Base-by-base conservation (phyloP, 53 echinoderm and acorn worm species). In the Antedon mediterranea region DNA sequence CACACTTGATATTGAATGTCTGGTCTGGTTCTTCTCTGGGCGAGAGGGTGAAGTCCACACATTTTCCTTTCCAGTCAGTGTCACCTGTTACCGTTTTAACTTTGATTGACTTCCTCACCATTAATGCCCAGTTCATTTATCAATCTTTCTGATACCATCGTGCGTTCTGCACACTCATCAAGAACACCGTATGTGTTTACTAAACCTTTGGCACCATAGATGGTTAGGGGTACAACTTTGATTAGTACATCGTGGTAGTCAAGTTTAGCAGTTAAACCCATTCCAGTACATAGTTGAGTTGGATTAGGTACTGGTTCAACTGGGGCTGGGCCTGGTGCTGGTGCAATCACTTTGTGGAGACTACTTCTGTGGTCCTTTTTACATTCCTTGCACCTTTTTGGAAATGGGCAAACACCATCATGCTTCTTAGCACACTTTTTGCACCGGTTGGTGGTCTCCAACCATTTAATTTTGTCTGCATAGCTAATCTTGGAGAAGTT, bases 221-320 rank as follows among this genome's bases (percentile, higher is more conserved):
- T 37, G 4, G 74, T 80, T 43, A 80, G 18, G 29, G 34, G 75
- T 13, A 73, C 81, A 26, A 81, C 81, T 6, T 74, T 81, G 3
- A 81, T 81, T 33, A 81, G 43, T 6, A 81, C 74, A 74, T 81
- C 74, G 43, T 43, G 80, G 80, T 80, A 73, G 80, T 71, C 80
- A 0, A 80, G 34, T 28, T 72, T 80, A 34, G 80, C 14, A 15
- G 71, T 71, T 3, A 72, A 80, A 29, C 33, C 72, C 71, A 80
- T 43, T 73, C 80, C 41, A 73, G 73, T 73, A 34, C 80, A 80
- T 18, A 80, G n/a, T 33, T 73, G 72, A 30, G 80, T 80, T 30
- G 37, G 71, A 73, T 33, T 33, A 29, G 37, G 6, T 37, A 37
- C 11, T 4, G 34, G 28, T 31, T 80, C 72, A 6, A 37, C 11